phyloP scores from a whole-genome alignment of 1,140 invertebrate species.

The Ceratina calcarata region DNA sequence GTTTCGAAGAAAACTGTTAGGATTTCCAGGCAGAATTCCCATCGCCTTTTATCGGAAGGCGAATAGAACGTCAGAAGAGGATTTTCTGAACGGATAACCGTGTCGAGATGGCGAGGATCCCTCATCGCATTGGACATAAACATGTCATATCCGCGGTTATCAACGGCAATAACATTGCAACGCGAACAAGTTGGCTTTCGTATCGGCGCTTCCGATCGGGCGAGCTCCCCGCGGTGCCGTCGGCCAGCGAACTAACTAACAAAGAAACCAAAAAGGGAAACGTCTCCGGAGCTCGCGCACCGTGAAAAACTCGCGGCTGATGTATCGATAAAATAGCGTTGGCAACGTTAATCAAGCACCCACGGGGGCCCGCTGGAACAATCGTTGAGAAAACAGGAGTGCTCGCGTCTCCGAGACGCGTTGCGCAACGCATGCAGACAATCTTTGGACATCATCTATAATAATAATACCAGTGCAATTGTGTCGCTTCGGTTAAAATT shows the following conservation, averaged over 20 bases:
- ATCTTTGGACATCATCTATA: not conserved
- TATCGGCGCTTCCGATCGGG: slow-evolving; percentile 10
- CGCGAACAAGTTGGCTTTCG: slow-evolving; percentile 3
- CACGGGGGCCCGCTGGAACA: not conserved
- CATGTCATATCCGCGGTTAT: slow-evolving; percentile 29
- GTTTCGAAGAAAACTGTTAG: not conserved
- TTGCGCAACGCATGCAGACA: not conserved
- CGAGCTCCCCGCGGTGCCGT: not conserved
- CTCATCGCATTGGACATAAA: slow-evolving; percentile 10
- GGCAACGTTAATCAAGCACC: slow-evolving; percentile 20
- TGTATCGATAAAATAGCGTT: slow-evolving; percentile 28
- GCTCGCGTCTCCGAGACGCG: not conserved
- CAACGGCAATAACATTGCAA: slow-evolving; percentile 18
- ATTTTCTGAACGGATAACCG: not conserved
- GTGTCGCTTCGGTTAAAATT: not conserved
- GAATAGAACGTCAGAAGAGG: not conserved
- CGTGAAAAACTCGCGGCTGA: slow-evolving; percentile 37
- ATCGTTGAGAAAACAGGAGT: slow-evolving; percentile 6
- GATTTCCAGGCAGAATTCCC: not conserved
- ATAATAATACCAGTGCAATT: not conserved
- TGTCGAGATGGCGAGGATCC: not conserved
- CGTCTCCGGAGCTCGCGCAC: slow-evolving; percentile 8
- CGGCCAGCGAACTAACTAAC: not conserved
- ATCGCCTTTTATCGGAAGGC: not conserved
- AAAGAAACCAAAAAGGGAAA: slow-evolving; percentile 40